Base-by-base conservation (phyloP, 2,113 vertebrate genomes). In the Syrmaticus mikado region DNA sequence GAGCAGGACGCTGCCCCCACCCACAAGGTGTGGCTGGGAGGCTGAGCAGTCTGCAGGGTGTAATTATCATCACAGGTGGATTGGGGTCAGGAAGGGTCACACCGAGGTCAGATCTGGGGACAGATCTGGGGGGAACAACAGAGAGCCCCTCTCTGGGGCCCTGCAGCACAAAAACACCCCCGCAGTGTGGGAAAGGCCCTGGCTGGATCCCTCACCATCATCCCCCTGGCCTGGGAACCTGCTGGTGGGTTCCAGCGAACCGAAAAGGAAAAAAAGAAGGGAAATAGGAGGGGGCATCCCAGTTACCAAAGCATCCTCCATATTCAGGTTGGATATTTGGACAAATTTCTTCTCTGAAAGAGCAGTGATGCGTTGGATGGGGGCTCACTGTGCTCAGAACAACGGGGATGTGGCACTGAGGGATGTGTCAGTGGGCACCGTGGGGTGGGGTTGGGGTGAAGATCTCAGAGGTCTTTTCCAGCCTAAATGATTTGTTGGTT, bases 11-110 rank as follows among this genome's bases (percentile, higher is more conserved):
- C 82, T 62, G 85, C 50, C 60, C 89, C 60, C 3, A 1, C 87
- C 93, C 62, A 17, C 55, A 58, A 30, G 92, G 92, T 94, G 92
- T 2, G 53, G 85, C 93, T 43, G 40, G 27, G 74, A 67, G 70
- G 62, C 67, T 55, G 82, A 85, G 40, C 67, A 91, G 85, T 34
- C 82, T 92, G 87, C 71, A 17, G 79, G 93, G 84, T 41, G 28
- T 79, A 87, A 95, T 85, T 87, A 85, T 24, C 71, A 61, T 61
- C 55, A 20, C 25, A 46, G 86, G 66, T 85, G 55, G 90, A 70
- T 36, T 71, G 64, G 67, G 71, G 78, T 79, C 90, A 87, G 72
- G 19, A 82, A 2, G 1, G 90, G 92, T 91, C 87, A 92, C 41
- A 34, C 66, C 22, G 41, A 43, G 93, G 92, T 93, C 92, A 95